Percentiles rank a stretch among this genome's conserved stretches.
These are phyloP conservation scores for Clostera curtula DNA, from an alignment of 2,888 invertebrate species.

Conservation along the genomic window DNA sequence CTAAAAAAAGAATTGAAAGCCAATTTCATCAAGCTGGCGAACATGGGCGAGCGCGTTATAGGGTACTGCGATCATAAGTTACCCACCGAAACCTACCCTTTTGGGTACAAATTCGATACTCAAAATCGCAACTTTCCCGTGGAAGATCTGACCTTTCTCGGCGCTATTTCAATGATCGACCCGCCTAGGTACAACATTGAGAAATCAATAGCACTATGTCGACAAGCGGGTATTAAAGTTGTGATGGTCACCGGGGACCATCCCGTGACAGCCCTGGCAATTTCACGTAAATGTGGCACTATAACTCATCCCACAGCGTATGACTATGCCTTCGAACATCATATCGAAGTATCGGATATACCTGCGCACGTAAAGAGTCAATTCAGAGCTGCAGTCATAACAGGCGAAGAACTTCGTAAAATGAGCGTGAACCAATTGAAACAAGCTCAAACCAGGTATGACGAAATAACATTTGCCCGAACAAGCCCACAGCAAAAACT, in stretches of 20 bases:
- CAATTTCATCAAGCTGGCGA: conserved; percentile 85
- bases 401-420: conserved; percentile 72
- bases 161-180: conserved; percentile 82
- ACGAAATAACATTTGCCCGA: conserved; percentile 84
- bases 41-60: conserved; percentile 89
- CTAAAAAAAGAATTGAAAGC: conserved; percentile 74
- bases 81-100: conserved; percentile 64
- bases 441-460: conserved; percentile 71
- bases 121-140: conserved; percentile 80
- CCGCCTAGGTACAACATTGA: conserved; percentile 80
- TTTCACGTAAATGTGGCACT: conserved; percentile 79
- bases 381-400: conserved; percentile 54
- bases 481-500: conserved; percentile 82
- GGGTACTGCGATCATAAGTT: conserved; percentile 86
- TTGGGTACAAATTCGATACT: conserved; percentile 72
- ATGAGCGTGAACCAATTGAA: conserved; percentile 74
- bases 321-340: conserved; percentile 79
- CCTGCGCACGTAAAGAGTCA: conserved; percentile 56
- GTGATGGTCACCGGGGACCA: conserved; percentile 85
- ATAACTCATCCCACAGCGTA: conserved; percentile 79
- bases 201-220: conserved; percentile 78
- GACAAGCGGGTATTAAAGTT: conserved; percentile 81
- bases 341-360: conserved; percentile 70
- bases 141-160: conserved; percentile 73
- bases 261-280: conserved; percentile 82